Percentiles rank a stretch among this genome's conserved stretches.
phyloP scores from a whole-genome alignment of 2,113 vertebrate species.

The Archocentrus centrarchus region DNA sequence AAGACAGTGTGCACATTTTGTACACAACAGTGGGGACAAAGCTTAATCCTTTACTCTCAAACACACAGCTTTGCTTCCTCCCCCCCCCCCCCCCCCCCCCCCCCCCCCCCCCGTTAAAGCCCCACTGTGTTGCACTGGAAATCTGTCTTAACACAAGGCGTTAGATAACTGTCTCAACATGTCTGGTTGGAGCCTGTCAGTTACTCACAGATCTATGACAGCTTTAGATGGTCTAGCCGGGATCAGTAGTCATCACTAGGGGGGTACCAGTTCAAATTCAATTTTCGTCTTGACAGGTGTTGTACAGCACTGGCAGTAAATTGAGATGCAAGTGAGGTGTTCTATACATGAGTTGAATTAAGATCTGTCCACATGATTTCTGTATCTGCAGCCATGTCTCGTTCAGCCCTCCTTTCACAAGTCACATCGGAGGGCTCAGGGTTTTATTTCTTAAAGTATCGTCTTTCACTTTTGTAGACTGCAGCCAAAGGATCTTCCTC shows the following conservation, averaged over 20 bases:
- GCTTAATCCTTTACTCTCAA: conserved; percentile 65
- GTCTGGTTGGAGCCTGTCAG: conserved; percentile 42
- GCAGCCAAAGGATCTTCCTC: conserved; percentile 7
- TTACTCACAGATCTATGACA: conserved; percentile 46
- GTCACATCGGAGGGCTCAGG: background rate
- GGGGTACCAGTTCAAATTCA: conserved; percentile 37
- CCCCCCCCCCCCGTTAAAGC: background rate
- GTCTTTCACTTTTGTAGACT: conserved; percentile 43
- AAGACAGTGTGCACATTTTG: conserved; percentile 85
- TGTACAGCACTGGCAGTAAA: conserved; percentile 44
- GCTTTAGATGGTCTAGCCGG: background rate
- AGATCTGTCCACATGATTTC: conserved; percentile 26
- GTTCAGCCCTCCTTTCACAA: conserved; percentile 3
- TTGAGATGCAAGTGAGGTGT: conserved; percentile 45
- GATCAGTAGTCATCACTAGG: conserved; percentile 50
- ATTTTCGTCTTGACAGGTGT: conserved; percentile 49
- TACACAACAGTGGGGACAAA: conserved; percentile 57
- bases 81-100: background rate
- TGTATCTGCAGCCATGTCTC: conserved; percentile 32
- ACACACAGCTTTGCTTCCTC: conserved; percentile 4
- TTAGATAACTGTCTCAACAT: conserved; percentile 70
- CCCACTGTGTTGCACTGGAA: conserved; percentile 36
- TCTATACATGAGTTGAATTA: conserved; percentile 46
- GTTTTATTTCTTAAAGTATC: conserved; percentile 7
- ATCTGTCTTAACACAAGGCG: conserved; percentile 63